Evolutionary conservation across 1,140 invertebrate species (phyloP).

Genomic region (Acromyrmex heyeri): DNA sequence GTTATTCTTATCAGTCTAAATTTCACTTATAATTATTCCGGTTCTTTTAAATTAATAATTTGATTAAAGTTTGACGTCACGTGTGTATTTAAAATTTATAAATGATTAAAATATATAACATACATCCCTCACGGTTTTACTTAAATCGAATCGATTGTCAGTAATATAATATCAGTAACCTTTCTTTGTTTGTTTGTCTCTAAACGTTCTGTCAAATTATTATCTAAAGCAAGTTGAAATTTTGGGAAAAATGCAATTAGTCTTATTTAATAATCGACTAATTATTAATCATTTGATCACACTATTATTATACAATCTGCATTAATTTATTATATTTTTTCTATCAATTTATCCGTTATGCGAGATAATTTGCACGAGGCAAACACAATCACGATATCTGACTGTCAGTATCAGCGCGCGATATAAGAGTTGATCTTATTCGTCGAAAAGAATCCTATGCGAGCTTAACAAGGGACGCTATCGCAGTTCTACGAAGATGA

Average conservation of each 20-base stretch:
- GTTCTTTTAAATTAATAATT: conserved; percentile 22
- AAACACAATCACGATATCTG: conserved; percentile 25
- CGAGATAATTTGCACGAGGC: conserved; percentile 26
- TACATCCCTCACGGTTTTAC: background rate
- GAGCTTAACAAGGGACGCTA: conserved; percentile 51
- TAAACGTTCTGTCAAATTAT: background rate
- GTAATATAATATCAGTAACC: background rate
- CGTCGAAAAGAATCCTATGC: conserved; percentile 20
- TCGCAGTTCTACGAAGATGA: conserved; percentile 48
- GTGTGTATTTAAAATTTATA: background rate
- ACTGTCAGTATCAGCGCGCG: conserved; percentile 30
- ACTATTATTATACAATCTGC: background rate
- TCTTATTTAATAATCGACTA: background rate
- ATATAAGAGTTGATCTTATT: conserved; percentile 50
- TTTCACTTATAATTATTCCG: background rate
- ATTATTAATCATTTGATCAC: conserved; percentile 1
- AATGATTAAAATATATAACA: background rate
- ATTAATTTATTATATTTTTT: background rate
- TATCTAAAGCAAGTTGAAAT: background rate
- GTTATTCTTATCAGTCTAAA: no score
- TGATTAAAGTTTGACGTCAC: background rate
- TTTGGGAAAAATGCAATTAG: background rate
- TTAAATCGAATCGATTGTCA: background rate
- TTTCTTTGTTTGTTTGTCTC: background rate
- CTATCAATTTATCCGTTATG: conserved; percentile 6